Evolutionary conservation across 2,888 invertebrate species (phyloP).

Genomic region (Hirtodrosophila cameraria): DNA sequence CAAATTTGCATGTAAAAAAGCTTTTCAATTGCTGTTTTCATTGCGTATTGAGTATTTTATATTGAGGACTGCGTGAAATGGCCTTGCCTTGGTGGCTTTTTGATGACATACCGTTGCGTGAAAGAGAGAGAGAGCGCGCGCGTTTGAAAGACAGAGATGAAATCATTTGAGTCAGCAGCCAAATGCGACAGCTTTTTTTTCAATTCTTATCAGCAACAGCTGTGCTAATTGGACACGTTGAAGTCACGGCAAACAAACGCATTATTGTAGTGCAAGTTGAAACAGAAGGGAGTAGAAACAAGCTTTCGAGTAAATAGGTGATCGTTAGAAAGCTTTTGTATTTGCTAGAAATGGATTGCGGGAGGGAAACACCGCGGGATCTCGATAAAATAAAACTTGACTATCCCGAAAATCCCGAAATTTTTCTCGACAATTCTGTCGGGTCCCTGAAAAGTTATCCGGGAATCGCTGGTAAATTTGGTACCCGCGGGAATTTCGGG

Average conservation of each 20-base stretch:
- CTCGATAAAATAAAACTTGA: too few species aligned
- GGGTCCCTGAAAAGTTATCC: too few species aligned
- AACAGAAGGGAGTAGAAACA: neutral
- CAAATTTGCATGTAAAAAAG: constrained; percentile 31
- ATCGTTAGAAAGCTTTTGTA: neutral
- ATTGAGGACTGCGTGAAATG: constrained; percentile 29
- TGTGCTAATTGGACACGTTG: constrained; percentile 58
- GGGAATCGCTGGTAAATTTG: too few species aligned
- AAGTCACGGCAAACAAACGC: constrained; percentile 35
- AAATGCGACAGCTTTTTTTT: constrained; percentile 16
- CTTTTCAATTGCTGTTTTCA: constrained; percentile 9
- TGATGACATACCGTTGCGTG: constrained; percentile 31
- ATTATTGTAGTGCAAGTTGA: constrained; percentile 20
- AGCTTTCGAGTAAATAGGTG: constrained; percentile 1
- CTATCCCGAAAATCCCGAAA: too few species aligned
- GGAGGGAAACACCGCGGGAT: too few species aligned
- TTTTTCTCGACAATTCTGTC: too few species aligned
- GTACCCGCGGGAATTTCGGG: too few species aligned
- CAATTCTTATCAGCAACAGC: constrained; percentile 60
- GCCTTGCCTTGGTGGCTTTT: constrained; percentile 35
- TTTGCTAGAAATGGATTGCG: too few species aligned
- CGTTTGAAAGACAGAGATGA: constrained; percentile 21
- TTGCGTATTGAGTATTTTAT: constrained; percentile 14
- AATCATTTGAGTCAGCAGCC: constrained; percentile 34
- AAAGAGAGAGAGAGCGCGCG: constrained; percentile 28